Base-by-base conservation (phyloP, 2,797 vertebrate genomes). In the Sebastes steindachneri region DNA sequence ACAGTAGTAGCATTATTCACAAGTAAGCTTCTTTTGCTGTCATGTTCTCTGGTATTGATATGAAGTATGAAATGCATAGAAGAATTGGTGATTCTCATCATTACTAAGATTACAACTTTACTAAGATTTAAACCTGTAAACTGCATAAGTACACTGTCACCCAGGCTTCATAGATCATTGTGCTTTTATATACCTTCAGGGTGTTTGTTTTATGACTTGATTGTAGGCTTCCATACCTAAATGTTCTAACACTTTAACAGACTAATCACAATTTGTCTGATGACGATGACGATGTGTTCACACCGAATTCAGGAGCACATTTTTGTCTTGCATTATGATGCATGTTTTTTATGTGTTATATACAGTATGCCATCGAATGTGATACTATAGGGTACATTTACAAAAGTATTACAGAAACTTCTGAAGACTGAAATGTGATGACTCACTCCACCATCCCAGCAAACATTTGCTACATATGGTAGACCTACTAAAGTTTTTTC, bases 21-120 rank as follows among this genome's bases (percentile, higher is more conserved):
- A 68, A 67, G 45, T 68, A 80, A 75, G 68, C 57, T 71, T 73
- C 4, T 59, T 69, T 37, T 26, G 59, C 58, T 73, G 31, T 72
- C 23, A 37, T 68, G 28, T 70, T 67, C 51, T 74, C 68, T 62
- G 62, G 19, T 70, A n/a, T 63, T 85, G 71, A 71, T 59, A 80
- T 83, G 74, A 80, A 83, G 33, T 75, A 83, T 81, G 77, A 82
- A 83, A 92, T 93, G 93, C 90, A 93, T 93, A 93, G 91, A 90
- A 66, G 80, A 78, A 80, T 63, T 75, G 68, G 29, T 67, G 62
- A 77, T 75, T 79, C 35, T 77, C 73, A 76, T 87, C 68, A 54
- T 93, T 93, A 93, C 88, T 93, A 94, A 94, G 92, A 84, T 80
- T 86, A 54, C 45, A 83, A 84, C n/a, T 35, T 88, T 90, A 88